Evolutionary conservation across 2,113 vertebrate genomes (phyloP), one percentile per base, ranked within the genome.

Genomic region (Megaceryle torquata): DNA sequence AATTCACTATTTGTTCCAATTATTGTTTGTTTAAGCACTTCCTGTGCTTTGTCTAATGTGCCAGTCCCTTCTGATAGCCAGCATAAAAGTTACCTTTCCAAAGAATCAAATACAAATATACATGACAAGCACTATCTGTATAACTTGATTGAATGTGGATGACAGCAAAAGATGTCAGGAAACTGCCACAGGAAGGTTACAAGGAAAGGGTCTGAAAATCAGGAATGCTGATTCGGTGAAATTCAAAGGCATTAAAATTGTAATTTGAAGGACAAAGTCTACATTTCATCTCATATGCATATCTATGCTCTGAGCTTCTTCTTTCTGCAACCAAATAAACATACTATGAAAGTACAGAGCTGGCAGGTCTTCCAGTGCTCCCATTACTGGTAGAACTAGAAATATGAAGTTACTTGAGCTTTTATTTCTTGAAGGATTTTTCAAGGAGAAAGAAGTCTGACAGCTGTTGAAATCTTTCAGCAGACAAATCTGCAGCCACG

Each of bases 161-260:
- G 76, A 74, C 37, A 86, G 80, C 24, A 91, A 95, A 33, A 86
- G 10, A 44, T 44, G 21, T 91, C 65, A 88, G 53, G 48, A 57
- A 95, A 84, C 19, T 86, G 33, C 84, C 72, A 88, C 13, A n/a
- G 31, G 72, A 91, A 94, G 26, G 43, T 86, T 93, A 50, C 18
- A 77, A 65, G 20, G 43, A 91, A 95, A 95, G 26, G 28, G 9
- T 60, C 41, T 92, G 53, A 92, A 86, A 88, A 82, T 54, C n/a
- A 89, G 29, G 54, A 82, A 63, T 68, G 26, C 22, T 90, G 63
- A 78, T 11, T 64, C 46, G 35, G 21, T 74, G 31, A 67, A 88
- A 96, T 95, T 84, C 43, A 86, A 95, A 90, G 56, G 28, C 68
- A 88, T 54, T 56, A 51, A 75, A 90, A 90, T 70, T 94, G 29